Base-by-base conservation (phyloP, 2,888 invertebrate species). In the Cheilosia scutellata region DNA sequence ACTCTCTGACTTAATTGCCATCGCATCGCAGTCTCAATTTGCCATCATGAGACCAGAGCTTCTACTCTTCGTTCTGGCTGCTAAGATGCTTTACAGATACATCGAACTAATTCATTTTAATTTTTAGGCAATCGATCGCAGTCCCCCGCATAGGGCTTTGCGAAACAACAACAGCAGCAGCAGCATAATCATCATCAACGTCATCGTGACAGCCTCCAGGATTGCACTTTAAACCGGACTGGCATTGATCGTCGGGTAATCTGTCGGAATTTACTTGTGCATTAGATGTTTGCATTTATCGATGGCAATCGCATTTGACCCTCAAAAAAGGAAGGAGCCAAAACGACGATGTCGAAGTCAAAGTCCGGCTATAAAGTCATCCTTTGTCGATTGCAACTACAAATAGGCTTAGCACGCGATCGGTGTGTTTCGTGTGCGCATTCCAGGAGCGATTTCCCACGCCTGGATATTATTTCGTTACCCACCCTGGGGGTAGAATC, bases 371-470 rank as follows among this genome's bases (percentile, higher is more conserved):
- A 70, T 70, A 75, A 55, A 74, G 79, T 47, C 58, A 78, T 72
- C 66, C 72, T 68, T 63, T 68, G 42, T 42, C 58, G 68, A 66
- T 13, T 31, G 31, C 27, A 47, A 53, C 58, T 58, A 16, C 65
- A 70, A 80, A 60, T 84, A 86, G 71, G 80, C 65, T 77, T 86
- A 82, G 82, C 86, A 86, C 86, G 86, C 86, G 82, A 86, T 86
- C 37, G 55, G 42, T 57, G 11, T 40, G 42, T 66, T 72, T 86
- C 86, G 86, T 86, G 86, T 86, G 86, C 86, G 86, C 86, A 86
- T 86, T 86, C 86, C 86, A 82, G 86, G 76, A 86, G 86, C 86
- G 62, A 86, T 86, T 86, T 86, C 86, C 86, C 86, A 86, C 86
- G 86, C 86, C 72, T 72, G 86, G 49, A 58, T 60, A 49, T 37